Conservation (phyloP, 2,888 invertebrate species). For the Argyra leucocephala region DNA sequence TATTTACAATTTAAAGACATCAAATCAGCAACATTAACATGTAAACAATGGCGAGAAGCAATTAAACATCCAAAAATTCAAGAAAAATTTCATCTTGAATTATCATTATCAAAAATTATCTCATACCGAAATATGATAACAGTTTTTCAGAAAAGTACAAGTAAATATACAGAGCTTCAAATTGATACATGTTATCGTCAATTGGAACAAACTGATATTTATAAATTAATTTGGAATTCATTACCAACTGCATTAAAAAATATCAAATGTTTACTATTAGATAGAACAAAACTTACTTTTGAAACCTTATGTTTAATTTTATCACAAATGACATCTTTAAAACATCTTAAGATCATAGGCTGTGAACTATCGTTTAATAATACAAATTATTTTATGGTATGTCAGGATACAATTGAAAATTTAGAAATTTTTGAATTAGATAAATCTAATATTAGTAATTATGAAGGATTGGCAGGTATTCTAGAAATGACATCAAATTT, state of each 20-base stretch:
- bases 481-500: constrained; percentile 9
- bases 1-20: not conserved
- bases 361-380: not conserved
- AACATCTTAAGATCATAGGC: not conserved
- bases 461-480: constrained; percentile 2
- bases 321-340: not conserved
- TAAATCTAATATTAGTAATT: not conserved
- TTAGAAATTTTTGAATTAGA: not conserved
- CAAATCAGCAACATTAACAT: not conserved
- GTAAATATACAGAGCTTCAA: not conserved
- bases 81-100: not conserved
- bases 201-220: not conserved
- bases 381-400: not conserved
- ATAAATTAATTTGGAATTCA: not conserved
- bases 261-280: not conserved
- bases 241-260: not conserved
- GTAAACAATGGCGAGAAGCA: not conserved
- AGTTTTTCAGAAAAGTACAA: not conserved
- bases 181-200: constrained; percentile 1
- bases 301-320: not conserved
- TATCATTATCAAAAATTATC: not conserved
- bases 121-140: not conserved
- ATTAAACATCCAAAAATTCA: not conserved
- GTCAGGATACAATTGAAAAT: not conserved
- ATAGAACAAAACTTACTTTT: not conserved